Conservation (phyloP, 1,140 invertebrate species). For the Scaptomyza montana region DNA sequence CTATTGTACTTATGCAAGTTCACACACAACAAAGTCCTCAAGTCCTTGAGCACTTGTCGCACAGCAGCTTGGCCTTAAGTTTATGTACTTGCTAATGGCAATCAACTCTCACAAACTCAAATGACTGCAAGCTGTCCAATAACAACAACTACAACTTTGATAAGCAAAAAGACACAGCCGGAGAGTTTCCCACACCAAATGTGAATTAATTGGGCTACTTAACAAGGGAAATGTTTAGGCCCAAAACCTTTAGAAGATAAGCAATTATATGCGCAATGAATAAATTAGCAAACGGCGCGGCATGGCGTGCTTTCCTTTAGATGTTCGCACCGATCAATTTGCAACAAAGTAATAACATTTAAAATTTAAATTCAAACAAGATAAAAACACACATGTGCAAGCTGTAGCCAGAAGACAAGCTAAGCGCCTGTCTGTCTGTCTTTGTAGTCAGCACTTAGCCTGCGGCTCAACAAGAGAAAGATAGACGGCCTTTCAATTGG, state of each 20-base stretch:
- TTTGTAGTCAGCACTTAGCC: constrained; percentile 48
- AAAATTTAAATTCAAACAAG: constrained; percentile 72
- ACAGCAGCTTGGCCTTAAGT: constrained; percentile 60
- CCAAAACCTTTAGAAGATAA: constrained; percentile 50
- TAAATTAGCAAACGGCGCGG: constrained; percentile 64
- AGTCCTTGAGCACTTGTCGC: constrained; percentile 37
- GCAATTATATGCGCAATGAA: constrained; percentile 81
- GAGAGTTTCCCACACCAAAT: constrained; percentile 37
- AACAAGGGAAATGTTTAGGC: constrained; percentile 8
- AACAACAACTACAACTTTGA: constrained; percentile 24
- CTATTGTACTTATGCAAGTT: constrained; percentile 50
- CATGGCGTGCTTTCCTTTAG: background rate
- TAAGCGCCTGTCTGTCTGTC: constrained; percentile 9
- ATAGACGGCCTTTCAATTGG: background rate
- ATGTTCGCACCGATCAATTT: constrained; percentile 72
- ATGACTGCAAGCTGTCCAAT: constrained; percentile 25
- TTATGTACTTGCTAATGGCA: constrained; percentile 73
- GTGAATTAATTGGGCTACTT: constrained; percentile 45
- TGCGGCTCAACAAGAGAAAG: constrained; percentile 24
- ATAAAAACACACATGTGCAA: constrained; percentile 11
- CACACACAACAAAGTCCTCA: constrained; percentile 18
- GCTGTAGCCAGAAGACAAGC: background rate
- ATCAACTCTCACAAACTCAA: constrained; percentile 35
- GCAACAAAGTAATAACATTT: constrained; percentile 76
- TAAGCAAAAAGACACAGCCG: constrained; percentile 24